Conservation (phyloP, 2,113 vertebrate species). For the Ceuthmochares aereus region DNA sequence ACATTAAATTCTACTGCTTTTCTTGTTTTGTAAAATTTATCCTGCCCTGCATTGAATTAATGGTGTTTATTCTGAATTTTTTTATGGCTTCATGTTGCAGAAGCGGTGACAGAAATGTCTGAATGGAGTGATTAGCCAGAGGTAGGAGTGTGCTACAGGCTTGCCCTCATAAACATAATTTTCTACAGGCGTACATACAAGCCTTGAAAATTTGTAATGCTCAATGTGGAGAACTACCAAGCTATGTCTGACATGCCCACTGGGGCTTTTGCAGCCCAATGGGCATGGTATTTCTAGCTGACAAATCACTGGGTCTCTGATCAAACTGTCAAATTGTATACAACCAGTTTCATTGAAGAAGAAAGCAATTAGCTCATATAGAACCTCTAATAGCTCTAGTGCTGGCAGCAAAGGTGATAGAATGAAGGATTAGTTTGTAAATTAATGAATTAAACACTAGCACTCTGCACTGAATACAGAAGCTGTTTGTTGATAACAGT, state of each 20-base stretch:
- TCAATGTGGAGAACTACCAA: neutral
- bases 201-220: neutral
- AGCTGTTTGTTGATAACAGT: neutral
- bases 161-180: neutral
- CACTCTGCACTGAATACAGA: neutral
- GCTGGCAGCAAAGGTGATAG: neutral
- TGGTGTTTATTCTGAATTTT: neutral
- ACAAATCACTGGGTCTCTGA: neutral
- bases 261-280: neutral
- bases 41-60: neutral
- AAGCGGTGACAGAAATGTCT: neutral
- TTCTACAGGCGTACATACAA: accelerated
- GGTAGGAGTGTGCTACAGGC: neutral
- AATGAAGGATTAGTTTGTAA: neutral
- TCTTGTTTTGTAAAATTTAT: neutral
- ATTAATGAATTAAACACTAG: neutral
- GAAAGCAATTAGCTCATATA: neutral
- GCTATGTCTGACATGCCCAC: neutral
- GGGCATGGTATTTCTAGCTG: neutral
- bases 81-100: neutral
- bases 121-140: neutral
- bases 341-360: neutral
- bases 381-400: neutral
- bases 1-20: neutral
- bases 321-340: neutral